Evolutionary conservation across 2,797 vertebrate genomes (phyloP), one percentile per base, ranked within the genome.

Genomic region (Parauchenoglanis punctatus): DNA sequence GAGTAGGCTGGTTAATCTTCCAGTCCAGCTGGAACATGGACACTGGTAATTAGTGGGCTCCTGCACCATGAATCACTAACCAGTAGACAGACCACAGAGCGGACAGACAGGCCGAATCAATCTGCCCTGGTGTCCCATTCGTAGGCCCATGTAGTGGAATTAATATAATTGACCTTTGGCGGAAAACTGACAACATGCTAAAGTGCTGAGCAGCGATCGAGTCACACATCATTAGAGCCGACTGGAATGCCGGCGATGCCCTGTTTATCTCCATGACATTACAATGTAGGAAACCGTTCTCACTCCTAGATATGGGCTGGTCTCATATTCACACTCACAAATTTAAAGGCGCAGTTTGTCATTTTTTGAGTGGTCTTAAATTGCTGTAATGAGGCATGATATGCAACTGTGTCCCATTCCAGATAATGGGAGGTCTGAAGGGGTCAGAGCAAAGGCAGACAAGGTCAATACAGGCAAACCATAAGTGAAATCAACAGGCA

Each of bases 11-110:
- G 78, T 88, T 89, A 89, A 90, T 90, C 87, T 88, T 85, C 28
- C 59, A 59, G 63, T 88, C 63, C 86, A 81, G 90, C 86, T 88
- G 83, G 35, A 85, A 84, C 89, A 67, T 61, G 86, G 85, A 84
- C 88, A 75, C 88, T 88, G 86, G 83, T 88, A 87, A 88, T 90
- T 89, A 85, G 87, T 72, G 78, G 59, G 72, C 52, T 85, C 63
- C 59, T 85, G 80, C 46, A 56, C 84, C 86, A 90, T 91, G 91
- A 91, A 92, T 92, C 90, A 90, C 87, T 63, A 86, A 87, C 86
- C 81, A 73, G 84, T 80, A 87, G 84, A 87, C 86, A 85, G 70
- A 88, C 78, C 77, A 28, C 83, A 86, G 85, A 80, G 85, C 23
- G 70, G 87, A 89, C 84, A 86, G 72, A 87, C 84, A 76, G 67